A percentile compares a stretch with the other conserved stretches of the same genome.
phyloP scores from a whole-genome alignment of 2,113 vertebrate genomes.

The Solea senegalensis region DNA sequence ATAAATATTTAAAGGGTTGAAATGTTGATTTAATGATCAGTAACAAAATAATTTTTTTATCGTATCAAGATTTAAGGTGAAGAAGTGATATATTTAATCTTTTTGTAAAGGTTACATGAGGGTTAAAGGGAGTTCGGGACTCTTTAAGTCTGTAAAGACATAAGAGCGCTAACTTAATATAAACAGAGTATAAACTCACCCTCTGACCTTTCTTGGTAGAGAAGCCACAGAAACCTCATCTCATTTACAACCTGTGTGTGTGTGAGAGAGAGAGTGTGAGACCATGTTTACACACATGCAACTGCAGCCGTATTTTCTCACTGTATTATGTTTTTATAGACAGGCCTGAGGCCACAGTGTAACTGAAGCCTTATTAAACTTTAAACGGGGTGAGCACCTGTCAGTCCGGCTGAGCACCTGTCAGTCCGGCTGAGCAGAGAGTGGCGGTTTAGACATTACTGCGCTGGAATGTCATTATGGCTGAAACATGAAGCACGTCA shows the following conservation, averaged over 20 bases:
- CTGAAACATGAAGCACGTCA: slow-evolving; percentile 15
- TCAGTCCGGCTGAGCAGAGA: slow-evolving; percentile 15
- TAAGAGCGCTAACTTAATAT: slow-evolving; percentile 1
- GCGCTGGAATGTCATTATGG: slow-evolving; percentile 7
- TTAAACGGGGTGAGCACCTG: slow-evolving; percentile 33
- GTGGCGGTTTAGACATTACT: slow-evolving; percentile 18
- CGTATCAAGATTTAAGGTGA: too few relatives aligned
- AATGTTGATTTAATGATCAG: too few relatives aligned
- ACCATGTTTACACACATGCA: neutral
- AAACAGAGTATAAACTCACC: neutral
- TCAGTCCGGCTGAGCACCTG: slow-evolving; percentile 32
- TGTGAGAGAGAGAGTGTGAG: neutral
- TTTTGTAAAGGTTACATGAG: too few relatives aligned
- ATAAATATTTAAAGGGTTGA: too few relatives aligned
- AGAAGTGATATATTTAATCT: too few relatives aligned
- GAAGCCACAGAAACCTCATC: slow-evolving; percentile 10
- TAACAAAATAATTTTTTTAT: too few relatives aligned
- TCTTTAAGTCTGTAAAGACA: neutral
- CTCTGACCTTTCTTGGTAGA: slow-evolving; percentile 11
- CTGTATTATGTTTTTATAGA: slow-evolving; percentile 60
- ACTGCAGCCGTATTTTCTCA: slow-evolving; percentile 5
- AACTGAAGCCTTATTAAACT: slow-evolving; percentile 45
- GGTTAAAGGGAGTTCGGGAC: too few relatives aligned
- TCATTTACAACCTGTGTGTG: slow-evolving; percentile 4
- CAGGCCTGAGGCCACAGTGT: slow-evolving; percentile 10